Conservation (phyloP, 2,797 vertebrate species). For the Eptatretus atami region DNA sequence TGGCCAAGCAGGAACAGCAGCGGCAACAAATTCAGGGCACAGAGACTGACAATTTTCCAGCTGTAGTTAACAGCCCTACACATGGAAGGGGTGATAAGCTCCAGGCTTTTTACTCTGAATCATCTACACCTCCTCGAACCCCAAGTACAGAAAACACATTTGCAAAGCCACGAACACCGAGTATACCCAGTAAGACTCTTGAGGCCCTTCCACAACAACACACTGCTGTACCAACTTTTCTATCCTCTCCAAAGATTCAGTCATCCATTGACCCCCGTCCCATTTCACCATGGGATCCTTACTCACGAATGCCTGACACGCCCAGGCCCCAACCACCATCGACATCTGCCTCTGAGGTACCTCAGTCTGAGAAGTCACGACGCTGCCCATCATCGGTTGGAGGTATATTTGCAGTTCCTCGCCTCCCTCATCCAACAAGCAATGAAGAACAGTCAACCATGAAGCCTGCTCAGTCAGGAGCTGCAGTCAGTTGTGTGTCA, state of each 20-base stretch:
- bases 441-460: no score
- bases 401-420: no score
- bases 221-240: not conserved
- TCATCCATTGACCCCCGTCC: not conserved
- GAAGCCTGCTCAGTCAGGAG: no score
- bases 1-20: constrained; percentile 4
- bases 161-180: not conserved
- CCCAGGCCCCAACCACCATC: not conserved
- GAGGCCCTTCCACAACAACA: constrained; percentile 1
- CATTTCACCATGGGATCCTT: constrained; percentile 1
- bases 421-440: no score
- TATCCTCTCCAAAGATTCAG: not conserved
- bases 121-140: not conserved
- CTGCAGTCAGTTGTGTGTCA: no score
- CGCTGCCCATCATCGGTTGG: no score
- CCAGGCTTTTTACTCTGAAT: not conserved
- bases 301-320: not conserved
- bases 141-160: not conserved
- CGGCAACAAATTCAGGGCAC: not conserved
- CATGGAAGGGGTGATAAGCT: constrained; percentile 1
- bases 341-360: no score
- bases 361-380: no score
- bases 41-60: not conserved
- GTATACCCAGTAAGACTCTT: not conserved
- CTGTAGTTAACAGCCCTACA: not conserved